These are phyloP conservation scores for Poeciliopsis infans DNA, from an alignment of 2,797 vertebrate genomes.

Conservation along the genomic window DNA sequence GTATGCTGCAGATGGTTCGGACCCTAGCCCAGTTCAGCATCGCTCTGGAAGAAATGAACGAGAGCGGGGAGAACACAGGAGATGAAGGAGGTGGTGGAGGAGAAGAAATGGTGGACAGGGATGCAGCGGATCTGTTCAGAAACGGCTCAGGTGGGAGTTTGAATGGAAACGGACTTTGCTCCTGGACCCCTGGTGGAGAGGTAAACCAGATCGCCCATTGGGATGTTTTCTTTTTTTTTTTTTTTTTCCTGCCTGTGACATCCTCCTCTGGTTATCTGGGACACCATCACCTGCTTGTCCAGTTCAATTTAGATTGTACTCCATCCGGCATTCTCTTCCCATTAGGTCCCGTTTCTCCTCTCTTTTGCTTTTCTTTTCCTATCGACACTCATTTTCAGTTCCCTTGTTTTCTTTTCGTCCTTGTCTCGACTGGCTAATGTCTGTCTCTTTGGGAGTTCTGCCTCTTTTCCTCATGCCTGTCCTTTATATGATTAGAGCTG, in stretches of 20 bases:
- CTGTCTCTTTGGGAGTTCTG: constrained; percentile 25
- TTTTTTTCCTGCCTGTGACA: neutral
- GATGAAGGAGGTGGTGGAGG: constrained; percentile 77
- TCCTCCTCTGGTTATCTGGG: constrained; percentile 10
- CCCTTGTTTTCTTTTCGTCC: constrained; percentile 2
- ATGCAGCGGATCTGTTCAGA: constrained; percentile 68
- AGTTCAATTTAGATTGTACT: constrained; percentile 19
- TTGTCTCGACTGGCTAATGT: constrained; percentile 14
- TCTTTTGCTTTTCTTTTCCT: neutral
- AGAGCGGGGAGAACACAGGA: constrained; percentile 85
- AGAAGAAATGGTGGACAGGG: constrained; percentile 75
- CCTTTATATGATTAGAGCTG: constrained; percentile 68
- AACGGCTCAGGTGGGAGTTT: constrained; percentile 65
- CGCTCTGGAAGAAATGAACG: constrained; percentile 97
- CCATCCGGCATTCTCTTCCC: constrained; percentile 2
- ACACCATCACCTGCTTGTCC: constrained; percentile 16
- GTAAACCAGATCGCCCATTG: constrained; percentile 68
- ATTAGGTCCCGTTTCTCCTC: constrained; percentile 1
- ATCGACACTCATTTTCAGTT: neutral
- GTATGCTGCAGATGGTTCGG: constrained; percentile 99
- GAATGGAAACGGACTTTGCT: constrained; percentile 68
- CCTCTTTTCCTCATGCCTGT: constrained; percentile 21
- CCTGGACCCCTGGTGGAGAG: constrained; percentile 77
- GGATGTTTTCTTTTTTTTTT: constrained; percentile 6
- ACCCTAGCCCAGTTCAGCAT: constrained; percentile 98